Evolutionary conservation across 2,797 vertebrate genomes (phyloP), one percentile per base, ranked within the genome.

Genomic region (Silurus lanzhouensis): DNA sequence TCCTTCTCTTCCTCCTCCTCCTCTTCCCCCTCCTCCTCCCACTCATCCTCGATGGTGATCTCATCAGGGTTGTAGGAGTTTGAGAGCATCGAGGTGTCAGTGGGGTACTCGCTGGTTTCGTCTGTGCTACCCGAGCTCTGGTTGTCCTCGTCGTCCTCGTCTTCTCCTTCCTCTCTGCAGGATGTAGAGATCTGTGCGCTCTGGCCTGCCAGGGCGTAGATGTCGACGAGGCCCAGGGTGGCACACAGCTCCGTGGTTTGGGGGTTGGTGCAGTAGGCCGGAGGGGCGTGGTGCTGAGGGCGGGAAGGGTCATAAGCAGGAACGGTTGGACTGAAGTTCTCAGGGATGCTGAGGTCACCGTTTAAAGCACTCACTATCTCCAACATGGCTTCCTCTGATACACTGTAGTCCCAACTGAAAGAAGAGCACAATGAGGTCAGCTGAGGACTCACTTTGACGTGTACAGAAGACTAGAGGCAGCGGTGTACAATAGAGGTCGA

Each of bases 201-300:
- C 90, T 91, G 95, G 87, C 91, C 95, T 64, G 85, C 96, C 92
- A 89, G 92, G 61, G 93, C 89, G 15, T 99, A 99, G 83, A 97
- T 94, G 90, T 99, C 98, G 0, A 94, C 95, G 90, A 99, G 95
- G 22, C 97, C 95, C 70, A 99, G 89, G 14, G 91, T 96, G 80
- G 97, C 97, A 79, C 98, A 99, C 66, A 99, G 95, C 90, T 98
- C 97, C 0, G 97, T 99, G 0, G 98, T 99, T 93, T 99, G 98
- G 1, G 98, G 97, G 92, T 93, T 99, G 88, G 96, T 95, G 90
- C 86, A 93, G 79, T 95, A 97, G 92, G 95, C 91, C 1, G 96
- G 94, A 17, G 90, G 25, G 63, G 92, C 4, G 0, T 95, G 88
- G 19, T 90, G 93, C 83, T 96, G 96, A 8, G 96, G 96, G 75